phyloP scores from a whole-genome alignment of 2,797 vertebrate genomes.

The Clamator glandarius region DNA sequence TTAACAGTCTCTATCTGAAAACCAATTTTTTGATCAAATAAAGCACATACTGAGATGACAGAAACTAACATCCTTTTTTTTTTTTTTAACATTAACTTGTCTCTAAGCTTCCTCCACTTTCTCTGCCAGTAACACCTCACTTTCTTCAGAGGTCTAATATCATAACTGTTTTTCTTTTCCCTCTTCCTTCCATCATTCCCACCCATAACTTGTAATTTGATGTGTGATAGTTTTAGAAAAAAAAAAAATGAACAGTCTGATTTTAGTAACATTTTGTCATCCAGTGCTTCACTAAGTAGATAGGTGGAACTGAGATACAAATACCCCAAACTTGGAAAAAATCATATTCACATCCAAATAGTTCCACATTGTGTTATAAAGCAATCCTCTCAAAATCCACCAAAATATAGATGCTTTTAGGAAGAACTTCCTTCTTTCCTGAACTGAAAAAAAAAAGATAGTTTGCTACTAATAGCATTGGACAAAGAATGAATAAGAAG shows the following conservation, averaged over 20 bases:
- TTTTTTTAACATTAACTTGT: neutral
- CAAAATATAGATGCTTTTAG: neutral
- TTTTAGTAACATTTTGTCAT: constrained; percentile 28
- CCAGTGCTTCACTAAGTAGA: neutral
- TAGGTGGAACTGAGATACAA: neutral
- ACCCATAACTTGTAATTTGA: constrained; percentile 30
- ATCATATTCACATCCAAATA: neutral
- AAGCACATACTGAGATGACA: neutral
- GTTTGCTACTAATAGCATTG: neutral
- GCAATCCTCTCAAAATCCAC: neutral
- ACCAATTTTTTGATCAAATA: neutral
- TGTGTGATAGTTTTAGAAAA: constrained; percentile 2
- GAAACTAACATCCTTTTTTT: neutral
- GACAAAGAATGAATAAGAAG: neutral
- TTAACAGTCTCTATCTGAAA: neutral
- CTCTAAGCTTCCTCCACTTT: neutral
- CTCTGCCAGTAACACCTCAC: neutral
- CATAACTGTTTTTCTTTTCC: constrained; percentile 2
- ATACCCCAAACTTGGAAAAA: constrained; percentile 11
- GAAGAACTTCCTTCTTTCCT: neutral
- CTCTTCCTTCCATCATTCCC: constrained; percentile 11
- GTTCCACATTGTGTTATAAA: neutral
- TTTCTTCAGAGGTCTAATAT: constrained; percentile 29
- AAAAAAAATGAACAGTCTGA: neutral
- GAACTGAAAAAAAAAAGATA: neutral